A percentile compares a stretch with the other conserved stretches of the same genome.
Conservation (phyloP, 2,888 invertebrate genomes). For the Drosophila subsilvestris region DNA sequence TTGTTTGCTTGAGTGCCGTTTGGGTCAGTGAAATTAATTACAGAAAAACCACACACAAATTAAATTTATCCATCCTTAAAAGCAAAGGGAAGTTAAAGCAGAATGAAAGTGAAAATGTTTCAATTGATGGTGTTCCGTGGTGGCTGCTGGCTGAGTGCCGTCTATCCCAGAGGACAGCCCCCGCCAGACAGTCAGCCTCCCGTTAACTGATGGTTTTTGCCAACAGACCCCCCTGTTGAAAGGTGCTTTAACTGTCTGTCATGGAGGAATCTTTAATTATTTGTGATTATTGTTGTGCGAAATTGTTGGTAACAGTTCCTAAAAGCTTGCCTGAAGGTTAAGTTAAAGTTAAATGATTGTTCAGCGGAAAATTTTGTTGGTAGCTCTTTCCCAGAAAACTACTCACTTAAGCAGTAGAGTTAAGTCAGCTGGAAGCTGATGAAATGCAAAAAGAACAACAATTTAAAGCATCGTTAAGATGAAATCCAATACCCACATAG, state of each 20-base stretch:
- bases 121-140: conserved; percentile 33
- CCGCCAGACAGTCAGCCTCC: conserved; percentile 11
- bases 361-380: too few relatives aligned
- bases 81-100: conserved; percentile 28
- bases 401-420: not conserved
- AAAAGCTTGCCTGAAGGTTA: conserved; percentile 58
- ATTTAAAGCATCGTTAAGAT: not conserved
- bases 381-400: too few relatives aligned
- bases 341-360: conserved; percentile 64
- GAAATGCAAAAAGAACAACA: not conserved
- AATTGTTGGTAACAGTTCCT: not conserved
- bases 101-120: conserved; percentile 51
- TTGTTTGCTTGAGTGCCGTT: conserved; percentile 32
- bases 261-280: conserved; percentile 67
- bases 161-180: conserved; percentile 5
- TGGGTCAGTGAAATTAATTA: conserved; percentile 50
- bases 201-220: not conserved
- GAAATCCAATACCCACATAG: not conserved
- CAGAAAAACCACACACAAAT: conserved; percentile 25
- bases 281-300: conserved; percentile 30
- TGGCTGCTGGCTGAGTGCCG: too few relatives aligned
- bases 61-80: conserved; percentile 39
- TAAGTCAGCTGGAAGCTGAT: not conserved
- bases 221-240: not conserved
- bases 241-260: conserved; percentile 45